Conservation (phyloP, 2,113 vertebrate species). For the Catharus bicknelli region DNA sequence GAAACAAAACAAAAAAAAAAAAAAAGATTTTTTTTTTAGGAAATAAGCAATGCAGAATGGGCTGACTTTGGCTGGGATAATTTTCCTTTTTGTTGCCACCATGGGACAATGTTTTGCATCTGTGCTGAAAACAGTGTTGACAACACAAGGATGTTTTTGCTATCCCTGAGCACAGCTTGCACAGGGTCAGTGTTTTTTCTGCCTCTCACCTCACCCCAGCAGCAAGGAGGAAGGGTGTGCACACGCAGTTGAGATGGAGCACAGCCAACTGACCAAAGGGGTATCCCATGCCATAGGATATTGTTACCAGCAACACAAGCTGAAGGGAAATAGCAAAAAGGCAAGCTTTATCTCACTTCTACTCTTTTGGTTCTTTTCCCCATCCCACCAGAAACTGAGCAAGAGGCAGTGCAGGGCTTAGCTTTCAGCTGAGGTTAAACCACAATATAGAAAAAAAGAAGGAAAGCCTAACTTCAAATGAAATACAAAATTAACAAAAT, state of each 20-base stretch:
- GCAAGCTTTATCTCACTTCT: neutral
- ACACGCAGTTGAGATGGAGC: neutral
- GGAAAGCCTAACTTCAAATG: neutral
- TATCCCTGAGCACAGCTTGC: neutral
- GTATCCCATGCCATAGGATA: fast-evolving
- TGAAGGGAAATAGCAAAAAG: neutral
- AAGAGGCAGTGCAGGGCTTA: fast-evolving
- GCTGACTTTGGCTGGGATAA: neutral
- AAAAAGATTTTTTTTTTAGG: neutral
- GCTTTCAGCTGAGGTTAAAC: fast-evolving
- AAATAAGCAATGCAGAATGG: neutral
- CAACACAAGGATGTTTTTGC: neutral
- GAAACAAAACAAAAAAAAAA: neutral
- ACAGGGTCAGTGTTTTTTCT: neutral
- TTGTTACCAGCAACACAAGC: neutral
- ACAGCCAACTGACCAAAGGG: neutral
- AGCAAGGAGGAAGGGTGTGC: fast-evolving
- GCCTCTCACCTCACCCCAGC: neutral
- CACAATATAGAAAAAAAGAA: neutral
- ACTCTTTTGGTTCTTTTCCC: neutral
- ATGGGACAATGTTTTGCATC: neutral
- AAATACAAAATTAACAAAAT: neutral
- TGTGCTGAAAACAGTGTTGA: neutral
- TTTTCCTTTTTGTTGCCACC: neutral
- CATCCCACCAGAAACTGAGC: neutral